A percentile compares a stretch with the other conserved stretches of the same genome.
These are phyloP conservation scores for Chaetops frenatus DNA, from an alignment of 2,113 vertebrate genomes.

Conservation along the genomic window DNA sequence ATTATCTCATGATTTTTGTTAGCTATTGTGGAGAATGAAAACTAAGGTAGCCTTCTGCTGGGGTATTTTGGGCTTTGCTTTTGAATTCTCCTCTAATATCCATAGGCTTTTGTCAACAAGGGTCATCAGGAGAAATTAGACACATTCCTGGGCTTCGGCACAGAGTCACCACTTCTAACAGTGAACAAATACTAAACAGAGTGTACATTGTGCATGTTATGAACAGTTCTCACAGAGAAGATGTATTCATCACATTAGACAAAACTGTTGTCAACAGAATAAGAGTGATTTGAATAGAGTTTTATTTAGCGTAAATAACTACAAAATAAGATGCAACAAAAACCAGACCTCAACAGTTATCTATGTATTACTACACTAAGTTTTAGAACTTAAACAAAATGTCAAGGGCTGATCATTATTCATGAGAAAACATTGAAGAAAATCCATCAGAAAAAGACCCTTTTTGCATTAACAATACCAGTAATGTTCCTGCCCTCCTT, in stretches of 20 bases:
- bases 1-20: neutral
- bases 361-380: neutral
- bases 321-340: neutral
- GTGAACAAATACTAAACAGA: neutral
- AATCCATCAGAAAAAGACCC: neutral
- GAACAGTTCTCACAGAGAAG: neutral
- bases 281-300: neutral
- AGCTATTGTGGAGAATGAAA: neutral
- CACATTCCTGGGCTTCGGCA: neutral
- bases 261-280: neutral
- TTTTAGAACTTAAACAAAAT: neutral
- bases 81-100: neutral
- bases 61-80: neutral
- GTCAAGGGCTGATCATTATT: neutral
- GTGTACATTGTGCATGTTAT: neutral
- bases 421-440: neutral
- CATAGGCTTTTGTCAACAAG: neutral
- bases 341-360: neutral
- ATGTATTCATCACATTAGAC: neutral
- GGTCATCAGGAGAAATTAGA: neutral
- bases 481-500: neutral
- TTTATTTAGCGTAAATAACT: neutral
- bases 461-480: neutral
- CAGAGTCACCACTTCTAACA: neutral
- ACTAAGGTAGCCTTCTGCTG: neutral